These are phyloP conservation scores for Bergia sp. DNA, from an alignment of 92 coral and sea anemone genomes.

Conservation along the genomic window DNA sequence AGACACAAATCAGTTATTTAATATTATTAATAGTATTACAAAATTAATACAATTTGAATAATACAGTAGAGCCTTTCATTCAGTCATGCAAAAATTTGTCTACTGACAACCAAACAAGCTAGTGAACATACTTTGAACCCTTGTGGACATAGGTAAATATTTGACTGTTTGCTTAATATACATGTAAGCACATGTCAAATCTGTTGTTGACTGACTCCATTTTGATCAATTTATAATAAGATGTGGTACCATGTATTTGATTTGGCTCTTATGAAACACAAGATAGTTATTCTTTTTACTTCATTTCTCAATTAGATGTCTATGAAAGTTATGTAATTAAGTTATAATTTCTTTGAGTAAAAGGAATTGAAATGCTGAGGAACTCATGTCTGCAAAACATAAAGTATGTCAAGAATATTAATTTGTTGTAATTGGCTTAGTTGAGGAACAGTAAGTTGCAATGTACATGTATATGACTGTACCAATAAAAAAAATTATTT, in stretches of 20 bases:
- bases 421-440: slow-evolving; percentile 15
- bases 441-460: neutral
- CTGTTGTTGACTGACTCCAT: neutral
- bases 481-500: neutral
- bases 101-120: neutral
- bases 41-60: neutral
- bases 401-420: slow-evolving; percentile 5
- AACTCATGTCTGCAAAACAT: slow-evolving; percentile 4
- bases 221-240: neutral
- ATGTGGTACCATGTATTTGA: slow-evolving; percentile 1
- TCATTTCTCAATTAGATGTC: neutral
- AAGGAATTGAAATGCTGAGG: slow-evolving; percentile 11
- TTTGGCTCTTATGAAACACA: slow-evolving; percentile 7
- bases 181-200: neutral
- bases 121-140: neutral
- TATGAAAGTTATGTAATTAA: neutral
- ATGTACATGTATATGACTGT: neutral
- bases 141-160: neutral
- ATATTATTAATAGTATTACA: too few species aligned
- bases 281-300: neutral
- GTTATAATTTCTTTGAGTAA: slow-evolving; percentile 8
- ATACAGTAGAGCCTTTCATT: neutral
- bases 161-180: neutral
- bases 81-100: neutral
- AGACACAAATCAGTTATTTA: neutral